phyloP scores from a whole-genome alignment of 2,888 invertebrate species.

The Cerceris ruficornis region DNA sequence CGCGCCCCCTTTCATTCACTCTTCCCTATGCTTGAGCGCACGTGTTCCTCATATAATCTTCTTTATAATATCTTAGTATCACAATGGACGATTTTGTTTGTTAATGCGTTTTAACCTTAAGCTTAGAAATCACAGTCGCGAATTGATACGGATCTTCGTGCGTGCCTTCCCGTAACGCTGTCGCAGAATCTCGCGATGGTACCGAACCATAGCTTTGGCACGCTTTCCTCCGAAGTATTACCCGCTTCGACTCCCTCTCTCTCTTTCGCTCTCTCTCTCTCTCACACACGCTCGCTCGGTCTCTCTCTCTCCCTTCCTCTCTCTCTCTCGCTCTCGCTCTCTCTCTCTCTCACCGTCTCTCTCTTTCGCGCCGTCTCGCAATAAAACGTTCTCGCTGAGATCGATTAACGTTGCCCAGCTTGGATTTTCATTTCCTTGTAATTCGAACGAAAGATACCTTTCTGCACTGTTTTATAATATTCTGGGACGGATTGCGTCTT shows the following conservation, averaged over 20 bases:
- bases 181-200: slow-evolving; percentile 29
- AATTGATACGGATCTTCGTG: slow-evolving; percentile 68
- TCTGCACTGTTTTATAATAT: slow-evolving; percentile 2
- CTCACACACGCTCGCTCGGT: no score
- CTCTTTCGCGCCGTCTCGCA: slow-evolving; percentile 11
- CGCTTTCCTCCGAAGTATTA: background rate
- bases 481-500: slow-evolving; percentile 56
- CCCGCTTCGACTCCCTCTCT: background rate
- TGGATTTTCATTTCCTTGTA: background rate
- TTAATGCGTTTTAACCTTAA: slow-evolving; percentile 58
- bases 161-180: slow-evolving; percentile 41
- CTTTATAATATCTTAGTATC: slow-evolving; percentile 66
- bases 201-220: slow-evolving; percentile 23
- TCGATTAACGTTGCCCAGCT: slow-evolving; percentile 4
- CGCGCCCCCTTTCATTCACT: slow-evolving; percentile 60
- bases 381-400: slow-evolving; percentile 13
- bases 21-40: slow-evolving; percentile 56
- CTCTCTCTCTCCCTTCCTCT: no score
- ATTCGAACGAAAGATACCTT: slow-evolving; percentile 9
- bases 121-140: slow-evolving; percentile 68
- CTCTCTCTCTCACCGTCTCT: background rate
- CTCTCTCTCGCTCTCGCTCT: no score
- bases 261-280: background rate
- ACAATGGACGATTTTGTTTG: slow-evolving; percentile 65
- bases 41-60: slow-evolving; percentile 52